These are phyloP conservation scores for Gasterosteus nipponicus DNA, from an alignment of 2,113 vertebrate species.

Conservation along the genomic window DNA sequence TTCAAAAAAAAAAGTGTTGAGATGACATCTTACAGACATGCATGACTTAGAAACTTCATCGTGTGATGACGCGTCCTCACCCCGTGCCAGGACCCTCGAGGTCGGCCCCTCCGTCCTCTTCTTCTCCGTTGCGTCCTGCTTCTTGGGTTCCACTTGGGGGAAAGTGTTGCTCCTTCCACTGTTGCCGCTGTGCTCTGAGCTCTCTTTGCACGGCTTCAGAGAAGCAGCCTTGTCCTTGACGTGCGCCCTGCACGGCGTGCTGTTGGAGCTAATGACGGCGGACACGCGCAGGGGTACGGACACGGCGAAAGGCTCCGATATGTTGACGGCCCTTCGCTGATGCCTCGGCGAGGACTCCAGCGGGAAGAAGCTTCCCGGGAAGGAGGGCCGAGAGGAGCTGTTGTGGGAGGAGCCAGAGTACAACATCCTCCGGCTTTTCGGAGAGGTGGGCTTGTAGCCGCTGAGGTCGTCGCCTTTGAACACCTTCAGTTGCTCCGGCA, in stretches of 20 bases:
- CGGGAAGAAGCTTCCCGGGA: constrained; percentile 90
- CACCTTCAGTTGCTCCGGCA: constrained; percentile 95
- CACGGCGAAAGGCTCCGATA: constrained; percentile 95
- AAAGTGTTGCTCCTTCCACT: constrained; percentile 70
- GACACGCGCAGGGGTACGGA: constrained; percentile 93
- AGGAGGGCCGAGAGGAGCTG: constrained; percentile 83
- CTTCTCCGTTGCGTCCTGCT: constrained; percentile 59
- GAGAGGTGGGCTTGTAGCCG: constrained; percentile 86
- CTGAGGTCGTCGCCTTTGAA: constrained; percentile 88
- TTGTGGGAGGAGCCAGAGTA: constrained; percentile 85
- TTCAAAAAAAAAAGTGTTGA: not conserved
- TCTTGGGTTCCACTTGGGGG: constrained; percentile 69
- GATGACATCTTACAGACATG: not conserved
- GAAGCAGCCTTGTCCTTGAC: constrained; percentile 85
- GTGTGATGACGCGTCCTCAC: constrained; percentile 54
- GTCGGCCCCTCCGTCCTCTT: constrained; percentile 52
- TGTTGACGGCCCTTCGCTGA: constrained; percentile 93
- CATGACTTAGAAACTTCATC: constrained; percentile 1
- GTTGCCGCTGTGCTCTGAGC: constrained; percentile 50
- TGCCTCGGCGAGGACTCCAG: constrained; percentile 92
- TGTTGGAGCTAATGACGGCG: constrained; percentile 95
- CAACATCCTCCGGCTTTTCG: constrained; percentile 92
- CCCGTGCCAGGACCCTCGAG: constrained; percentile 45
- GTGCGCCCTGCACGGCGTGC: constrained; percentile 88
- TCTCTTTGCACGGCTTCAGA: constrained; percentile 69